These are phyloP conservation scores for Corvus hawaiiensis DNA, from an alignment of 2,113 vertebrate genomes.

Conservation along the genomic window DNA sequence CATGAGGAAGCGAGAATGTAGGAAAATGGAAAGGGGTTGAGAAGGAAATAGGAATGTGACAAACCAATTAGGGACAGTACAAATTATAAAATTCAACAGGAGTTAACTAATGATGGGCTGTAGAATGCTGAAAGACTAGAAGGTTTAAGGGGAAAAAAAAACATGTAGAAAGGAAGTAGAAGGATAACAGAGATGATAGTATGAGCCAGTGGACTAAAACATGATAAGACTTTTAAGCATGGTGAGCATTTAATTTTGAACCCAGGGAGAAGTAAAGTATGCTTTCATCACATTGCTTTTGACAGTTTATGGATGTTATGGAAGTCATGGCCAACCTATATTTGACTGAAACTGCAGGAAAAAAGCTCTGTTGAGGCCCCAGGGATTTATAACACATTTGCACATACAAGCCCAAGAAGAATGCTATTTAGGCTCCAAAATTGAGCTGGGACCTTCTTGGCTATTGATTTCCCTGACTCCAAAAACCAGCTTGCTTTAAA, in stretches of 20 bases:
- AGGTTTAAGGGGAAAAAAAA: not conserved
- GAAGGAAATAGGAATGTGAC: slow-evolving; percentile 14
- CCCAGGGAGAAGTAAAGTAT: not conserved
- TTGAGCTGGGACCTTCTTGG: not conserved
- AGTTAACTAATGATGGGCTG: slow-evolving; percentile 8
- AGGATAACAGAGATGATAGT: not conserved
- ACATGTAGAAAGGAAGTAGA: not conserved
- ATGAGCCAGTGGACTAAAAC: slow-evolving; percentile 6
- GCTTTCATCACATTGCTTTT: not conserved
- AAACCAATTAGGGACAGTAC: not conserved
- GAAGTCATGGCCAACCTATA: not conserved
- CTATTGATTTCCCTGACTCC: not conserved
- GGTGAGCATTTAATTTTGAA: not conserved
- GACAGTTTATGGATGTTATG: not conserved
- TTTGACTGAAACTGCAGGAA: not conserved
- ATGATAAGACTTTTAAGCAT: not conserved
- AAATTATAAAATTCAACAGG: slow-evolving; percentile 26
- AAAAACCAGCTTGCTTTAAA: not conserved
- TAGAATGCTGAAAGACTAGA: not conserved
- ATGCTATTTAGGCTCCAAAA: not conserved
- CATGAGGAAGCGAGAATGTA: not conserved
- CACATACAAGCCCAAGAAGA: not conserved
- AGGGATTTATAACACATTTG: not conserved
- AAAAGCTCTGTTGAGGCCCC: not conserved
- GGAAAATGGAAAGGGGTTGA: not conserved